These are phyloP conservation scores for Caradrina clavipalpis DNA, from an alignment of 2,888 invertebrate genomes.

Conservation along the genomic window DNA sequence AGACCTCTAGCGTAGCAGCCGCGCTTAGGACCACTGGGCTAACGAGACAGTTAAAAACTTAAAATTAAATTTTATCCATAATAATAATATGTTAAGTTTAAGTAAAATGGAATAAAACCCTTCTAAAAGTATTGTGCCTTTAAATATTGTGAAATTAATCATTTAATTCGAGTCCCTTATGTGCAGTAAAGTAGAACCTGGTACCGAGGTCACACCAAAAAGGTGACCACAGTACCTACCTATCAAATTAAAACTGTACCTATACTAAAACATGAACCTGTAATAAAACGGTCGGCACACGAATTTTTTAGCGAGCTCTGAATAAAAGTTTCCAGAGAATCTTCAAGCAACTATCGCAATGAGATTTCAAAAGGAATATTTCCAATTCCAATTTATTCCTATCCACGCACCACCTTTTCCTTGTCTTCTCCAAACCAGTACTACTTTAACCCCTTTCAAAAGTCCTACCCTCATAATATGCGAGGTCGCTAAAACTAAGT, in stretches of 20 bases:
- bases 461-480: conserved; percentile 82
- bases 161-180: too few relatives aligned
- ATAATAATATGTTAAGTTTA: too few relatives aligned
- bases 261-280: neutral
- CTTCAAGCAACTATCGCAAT: conserved; percentile 62
- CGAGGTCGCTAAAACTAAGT: conserved; percentile 67
- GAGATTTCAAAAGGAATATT: conserved; percentile 66
- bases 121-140: too few relatives aligned
- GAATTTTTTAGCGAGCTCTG: conserved; percentile 11
- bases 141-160: too few relatives aligned
- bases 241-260: conserved; percentile 1
- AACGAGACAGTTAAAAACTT: too few relatives aligned
- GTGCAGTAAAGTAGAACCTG: too few relatives aligned
- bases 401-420: conserved; percentile 86
- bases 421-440: conserved; percentile 84
- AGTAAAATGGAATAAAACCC: too few relatives aligned
- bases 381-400: conserved; percentile 81
- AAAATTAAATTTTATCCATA: too few relatives aligned
- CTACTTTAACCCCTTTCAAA: conserved; percentile 86
- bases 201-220: too few relatives aligned
- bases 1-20: too few relatives aligned
- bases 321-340: conserved; percentile 50
- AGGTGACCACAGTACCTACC: too few relatives aligned
- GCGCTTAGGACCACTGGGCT: too few relatives aligned
- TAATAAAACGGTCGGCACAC: neutral